Percentiles rank a stretch among this genome's conserved stretches.
Evolutionary conservation across 1,140 invertebrate genomes (phyloP).

Genomic region (Drosophila varians): DNA sequence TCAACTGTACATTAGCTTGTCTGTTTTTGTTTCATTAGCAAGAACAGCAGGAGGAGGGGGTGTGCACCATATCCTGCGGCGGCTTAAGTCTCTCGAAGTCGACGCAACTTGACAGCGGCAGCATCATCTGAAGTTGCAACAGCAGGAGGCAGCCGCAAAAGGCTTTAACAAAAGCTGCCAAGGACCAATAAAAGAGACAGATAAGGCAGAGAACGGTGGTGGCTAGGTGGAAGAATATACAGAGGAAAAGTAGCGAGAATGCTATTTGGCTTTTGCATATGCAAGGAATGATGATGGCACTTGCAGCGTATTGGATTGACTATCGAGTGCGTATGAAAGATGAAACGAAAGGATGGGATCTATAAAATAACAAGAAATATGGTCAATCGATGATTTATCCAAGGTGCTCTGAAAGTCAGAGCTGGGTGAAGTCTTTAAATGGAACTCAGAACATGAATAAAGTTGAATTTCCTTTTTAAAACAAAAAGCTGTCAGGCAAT

Average conservation of each 20-base stretch:
- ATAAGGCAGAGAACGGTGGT: neutral
- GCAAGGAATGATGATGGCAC: conserved; percentile 44
- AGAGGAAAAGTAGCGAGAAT: conserved; percentile 22
- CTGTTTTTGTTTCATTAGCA: conserved; percentile 79
- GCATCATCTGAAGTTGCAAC: conserved; percentile 27
- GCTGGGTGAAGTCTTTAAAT: neutral
- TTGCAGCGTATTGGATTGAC: conserved; percentile 43
- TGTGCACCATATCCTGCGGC: conserved; percentile 23
- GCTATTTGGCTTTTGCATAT: conserved; percentile 65
- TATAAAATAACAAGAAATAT: conserved; percentile 50
- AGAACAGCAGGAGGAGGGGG: conserved; percentile 21
- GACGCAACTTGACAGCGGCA: conserved; percentile 65
- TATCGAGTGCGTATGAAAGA: conserved; percentile 41
- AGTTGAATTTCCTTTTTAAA: neutral
- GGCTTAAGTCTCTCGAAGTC: conserved; percentile 32
- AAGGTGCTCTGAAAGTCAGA: conserved; percentile 7
- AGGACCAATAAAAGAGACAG: conserved; percentile 2
- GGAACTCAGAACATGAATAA: no score
- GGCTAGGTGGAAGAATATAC: neutral
- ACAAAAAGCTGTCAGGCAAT: neutral
- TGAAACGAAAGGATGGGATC: conserved; percentile 28
- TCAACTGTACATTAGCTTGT: conserved; percentile 81
- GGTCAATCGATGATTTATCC: conserved; percentile 34
- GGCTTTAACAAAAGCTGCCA: conserved; percentile 42
- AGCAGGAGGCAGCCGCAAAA: conserved; percentile 33